Conservation (phyloP, 2,797 vertebrate genomes). For the Cyprinella venusta region DNA sequence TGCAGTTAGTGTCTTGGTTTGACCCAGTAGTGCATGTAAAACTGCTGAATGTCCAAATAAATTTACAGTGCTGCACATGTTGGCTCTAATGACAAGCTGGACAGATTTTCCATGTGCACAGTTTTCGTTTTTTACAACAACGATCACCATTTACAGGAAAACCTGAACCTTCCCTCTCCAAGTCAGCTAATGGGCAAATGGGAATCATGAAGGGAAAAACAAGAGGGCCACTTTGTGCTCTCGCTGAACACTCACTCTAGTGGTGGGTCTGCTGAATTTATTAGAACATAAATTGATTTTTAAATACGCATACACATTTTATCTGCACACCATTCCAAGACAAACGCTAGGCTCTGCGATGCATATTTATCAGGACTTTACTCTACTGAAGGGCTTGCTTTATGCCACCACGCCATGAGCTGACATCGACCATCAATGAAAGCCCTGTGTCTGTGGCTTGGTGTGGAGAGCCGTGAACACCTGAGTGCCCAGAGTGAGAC, state of each 20-base stretch:
- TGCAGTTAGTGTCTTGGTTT: slow-evolving; percentile 49
- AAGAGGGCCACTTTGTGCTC: slow-evolving; percentile 64
- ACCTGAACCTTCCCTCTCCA: slow-evolving; percentile 53
- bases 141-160: slow-evolving; percentile 63
- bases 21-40: slow-evolving; percentile 54
- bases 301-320: slow-evolving; percentile 74
- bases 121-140: slow-evolving; percentile 64
- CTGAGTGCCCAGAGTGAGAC: slow-evolving; percentile 63
- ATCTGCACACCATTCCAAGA: slow-evolving; percentile 75
- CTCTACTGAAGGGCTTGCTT: slow-evolving; percentile 73
- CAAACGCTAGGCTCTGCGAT: slow-evolving; percentile 69
- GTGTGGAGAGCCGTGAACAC: slow-evolving; percentile 66
- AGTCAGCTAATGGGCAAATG: slow-evolving; percentile 54
- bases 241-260: slow-evolving; percentile 74
- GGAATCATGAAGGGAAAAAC: slow-evolving; percentile 49
- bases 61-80: slow-evolving; percentile 47
- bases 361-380: slow-evolving; percentile 71
- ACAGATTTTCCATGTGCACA: slow-evolving; percentile 66
- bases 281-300: slow-evolving; percentile 81
- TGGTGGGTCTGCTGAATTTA: slow-evolving; percentile 78
- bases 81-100: slow-evolving; percentile 45
- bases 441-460: slow-evolving; percentile 71
- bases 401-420: slow-evolving; percentile 74
- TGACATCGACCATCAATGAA: slow-evolving; percentile 73
- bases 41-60: slow-evolving; percentile 49